These are phyloP conservation scores for Eretmocerus hayati DNA, from an alignment of 2,888 invertebrate species.

Conservation along the genomic window DNA sequence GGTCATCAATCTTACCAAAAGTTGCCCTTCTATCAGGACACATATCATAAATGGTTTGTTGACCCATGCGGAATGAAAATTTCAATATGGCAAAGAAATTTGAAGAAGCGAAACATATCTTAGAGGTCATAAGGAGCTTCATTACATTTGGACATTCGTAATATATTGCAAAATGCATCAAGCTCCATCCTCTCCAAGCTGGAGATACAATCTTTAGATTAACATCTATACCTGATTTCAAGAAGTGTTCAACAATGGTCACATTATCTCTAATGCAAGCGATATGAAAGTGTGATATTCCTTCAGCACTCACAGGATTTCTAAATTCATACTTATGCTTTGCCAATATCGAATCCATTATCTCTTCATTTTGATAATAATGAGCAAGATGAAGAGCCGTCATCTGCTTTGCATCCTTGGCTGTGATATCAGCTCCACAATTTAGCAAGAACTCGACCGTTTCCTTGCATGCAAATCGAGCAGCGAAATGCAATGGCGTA, in stretches of 20 bases:
- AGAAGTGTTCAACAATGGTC: background rate
- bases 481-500: slow-evolving; percentile 11
- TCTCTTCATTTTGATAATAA: background rate
- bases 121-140: background rate
- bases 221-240: background rate
- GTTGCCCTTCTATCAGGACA: too few relatives aligned
- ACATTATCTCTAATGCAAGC: background rate
- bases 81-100: too few relatives aligned
- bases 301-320: too few relatives aligned
- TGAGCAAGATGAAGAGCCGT: background rate
- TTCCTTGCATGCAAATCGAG: background rate
- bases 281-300: slow-evolving; percentile 8
- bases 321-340: background rate
- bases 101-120: background rate
- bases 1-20: too few relatives aligned
- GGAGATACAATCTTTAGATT: background rate
- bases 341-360: background rate
- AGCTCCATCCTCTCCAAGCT: background rate
- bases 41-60: too few relatives aligned
- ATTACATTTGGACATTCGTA: background rate
- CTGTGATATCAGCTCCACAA: background rate
- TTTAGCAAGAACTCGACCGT: background rate
- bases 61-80: too few relatives aligned
- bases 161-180: slow-evolving; percentile 3
- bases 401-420: background rate